These are phyloP conservation scores for Andrena dorsata DNA, from an alignment of 2,888 invertebrate genomes.

Conservation along the genomic window DNA sequence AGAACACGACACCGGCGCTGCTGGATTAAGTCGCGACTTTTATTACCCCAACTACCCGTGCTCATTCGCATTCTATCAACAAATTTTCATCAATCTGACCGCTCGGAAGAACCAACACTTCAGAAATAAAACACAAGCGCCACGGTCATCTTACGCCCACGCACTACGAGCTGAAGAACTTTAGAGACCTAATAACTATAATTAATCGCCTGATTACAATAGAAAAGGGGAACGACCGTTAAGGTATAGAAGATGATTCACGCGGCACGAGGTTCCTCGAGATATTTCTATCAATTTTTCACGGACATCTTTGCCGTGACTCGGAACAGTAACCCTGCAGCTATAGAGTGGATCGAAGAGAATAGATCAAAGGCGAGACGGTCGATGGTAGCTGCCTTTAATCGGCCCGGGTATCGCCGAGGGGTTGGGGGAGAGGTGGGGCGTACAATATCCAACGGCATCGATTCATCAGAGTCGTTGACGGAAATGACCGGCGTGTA, in stretches of 20 bases:
- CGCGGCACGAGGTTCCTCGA: background rate
- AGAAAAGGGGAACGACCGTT: background rate
- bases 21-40: constrained; percentile 33
- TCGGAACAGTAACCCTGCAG: constrained; percentile 17
- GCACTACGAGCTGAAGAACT: background rate
- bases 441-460: constrained; percentile 50
- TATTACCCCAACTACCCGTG: constrained; percentile 12
- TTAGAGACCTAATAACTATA: background rate
- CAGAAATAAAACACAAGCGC: background rate
- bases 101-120: background rate
- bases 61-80: background rate
- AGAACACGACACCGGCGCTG: constrained; percentile 35
- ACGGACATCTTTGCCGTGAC: constrained; percentile 27
- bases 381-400: constrained; percentile 30
- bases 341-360: constrained; percentile 37
- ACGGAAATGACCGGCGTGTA: constrained; percentile 62
- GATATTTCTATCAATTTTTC: constrained; percentile 24
- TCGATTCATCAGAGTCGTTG: constrained; percentile 63
- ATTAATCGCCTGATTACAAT: background rate
- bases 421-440: background rate
- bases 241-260: background rate
- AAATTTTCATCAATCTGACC: background rate
- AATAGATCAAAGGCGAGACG: constrained; percentile 38
- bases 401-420: constrained; percentile 33
- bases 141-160: background rate